Evolutionary conservation across 2,888 invertebrate genomes (phyloP).

Genomic region (Lasius platythorax): DNA sequence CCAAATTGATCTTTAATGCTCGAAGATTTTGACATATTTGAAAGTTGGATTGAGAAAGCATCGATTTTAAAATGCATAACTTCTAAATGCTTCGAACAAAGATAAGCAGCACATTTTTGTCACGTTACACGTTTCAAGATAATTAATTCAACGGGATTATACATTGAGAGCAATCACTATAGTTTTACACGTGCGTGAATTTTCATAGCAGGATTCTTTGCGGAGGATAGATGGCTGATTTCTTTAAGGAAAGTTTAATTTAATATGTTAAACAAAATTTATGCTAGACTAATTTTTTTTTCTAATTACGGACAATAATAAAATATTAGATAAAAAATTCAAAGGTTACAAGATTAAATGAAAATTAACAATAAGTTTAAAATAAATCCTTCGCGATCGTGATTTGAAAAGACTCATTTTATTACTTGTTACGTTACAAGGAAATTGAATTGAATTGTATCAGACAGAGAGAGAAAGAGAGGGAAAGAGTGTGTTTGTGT

Average conservation of each 20-base stretch:
- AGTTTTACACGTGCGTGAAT: not conserved
- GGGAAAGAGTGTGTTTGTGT: not conserved
- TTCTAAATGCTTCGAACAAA: not conserved
- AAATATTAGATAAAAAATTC: not conserved
- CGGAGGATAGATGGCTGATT: not conserved
- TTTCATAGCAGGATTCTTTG: not conserved
- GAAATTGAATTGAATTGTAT: not conserved
- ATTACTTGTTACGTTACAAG: not conserved
- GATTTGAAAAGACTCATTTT: not conserved
- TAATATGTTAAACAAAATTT: not conserved
- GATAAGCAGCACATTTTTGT: slow-evolving; percentile 29
- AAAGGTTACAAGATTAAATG: not conserved
- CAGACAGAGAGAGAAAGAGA: too few relatives aligned
- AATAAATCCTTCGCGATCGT: not conserved
- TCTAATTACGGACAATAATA: not conserved
- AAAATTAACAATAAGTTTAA: not conserved
- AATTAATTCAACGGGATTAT: slow-evolving; percentile 7
- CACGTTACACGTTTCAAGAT: not conserved
- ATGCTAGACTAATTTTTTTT: not conserved
- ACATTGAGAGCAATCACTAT: not conserved
- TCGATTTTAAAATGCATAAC: slow-evolving; percentile 16
- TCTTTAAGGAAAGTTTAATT: not conserved
- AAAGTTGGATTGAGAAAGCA: slow-evolving; percentile 6
- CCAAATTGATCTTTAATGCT: not conserved
- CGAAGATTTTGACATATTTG: not conserved